phyloP scores from a whole-genome alignment of 2,888 invertebrate genomes.

The Harmothoe impar region DNA sequence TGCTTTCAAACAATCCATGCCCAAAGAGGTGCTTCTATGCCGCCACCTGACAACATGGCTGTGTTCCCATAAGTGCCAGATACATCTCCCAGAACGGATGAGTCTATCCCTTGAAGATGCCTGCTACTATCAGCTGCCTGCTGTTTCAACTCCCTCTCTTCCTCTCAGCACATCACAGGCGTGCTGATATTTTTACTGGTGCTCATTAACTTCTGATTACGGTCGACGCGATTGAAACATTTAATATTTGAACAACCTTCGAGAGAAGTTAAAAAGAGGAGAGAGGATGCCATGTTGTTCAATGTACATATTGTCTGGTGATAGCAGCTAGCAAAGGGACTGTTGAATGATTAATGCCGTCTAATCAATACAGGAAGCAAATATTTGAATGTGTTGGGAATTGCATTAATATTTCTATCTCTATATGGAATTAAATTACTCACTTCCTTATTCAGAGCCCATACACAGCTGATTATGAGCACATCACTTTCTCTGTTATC shows the following conservation, averaged over 20 bases:
- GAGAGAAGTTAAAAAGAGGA: not conserved
- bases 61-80: conserved; percentile 34
- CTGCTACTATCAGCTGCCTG: not conserved
- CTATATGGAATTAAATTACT: not conserved
- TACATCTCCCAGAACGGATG: not conserved
- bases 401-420: not conserved
- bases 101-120: not conserved
- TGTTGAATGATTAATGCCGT: not conserved
- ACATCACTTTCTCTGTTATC: too few species aligned
- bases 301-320: not conserved
- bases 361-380: conserved; percentile 14
- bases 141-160: not conserved
- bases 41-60: not conserved
- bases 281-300: not conserved
- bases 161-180: not conserved
- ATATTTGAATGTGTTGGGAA: conserved; percentile 26
- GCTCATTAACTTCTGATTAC: conserved; percentile 42
- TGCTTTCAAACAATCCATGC: conserved; percentile 53
- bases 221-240: conserved; percentile 11
- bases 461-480: too few species aligned
- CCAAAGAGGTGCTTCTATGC: not conserved
- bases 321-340: not conserved
- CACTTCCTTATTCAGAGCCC: not conserved
- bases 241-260: conserved; percentile 31
- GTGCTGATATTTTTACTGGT: not conserved